Conservation (phyloP, 2,113 vertebrate genomes). For the Pluvianellus socialis region DNA sequence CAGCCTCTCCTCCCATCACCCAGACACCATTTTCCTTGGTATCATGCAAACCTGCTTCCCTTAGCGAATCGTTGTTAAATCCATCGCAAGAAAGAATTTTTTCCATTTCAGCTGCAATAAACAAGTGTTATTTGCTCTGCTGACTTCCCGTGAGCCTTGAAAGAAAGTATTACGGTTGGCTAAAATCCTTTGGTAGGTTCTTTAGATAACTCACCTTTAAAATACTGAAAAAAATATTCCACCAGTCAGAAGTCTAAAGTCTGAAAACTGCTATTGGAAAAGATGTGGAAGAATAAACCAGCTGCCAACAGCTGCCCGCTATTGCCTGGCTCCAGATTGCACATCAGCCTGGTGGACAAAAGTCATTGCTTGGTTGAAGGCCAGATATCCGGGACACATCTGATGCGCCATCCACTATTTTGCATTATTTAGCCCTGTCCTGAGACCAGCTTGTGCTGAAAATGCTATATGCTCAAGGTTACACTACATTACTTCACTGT, state of each 20-base stretch:
- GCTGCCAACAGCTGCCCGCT: background rate
- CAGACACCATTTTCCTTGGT: background rate
- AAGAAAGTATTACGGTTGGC: background rate
- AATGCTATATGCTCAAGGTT: no score
- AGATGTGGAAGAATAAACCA: background rate
- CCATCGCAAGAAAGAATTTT: background rate
- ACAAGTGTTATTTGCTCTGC: background rate
- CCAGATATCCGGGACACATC: fast-evolving
- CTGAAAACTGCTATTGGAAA: background rate
- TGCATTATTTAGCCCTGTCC: background rate
- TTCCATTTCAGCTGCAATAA: background rate
- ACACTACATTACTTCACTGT: background rate
- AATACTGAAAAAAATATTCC: background rate
- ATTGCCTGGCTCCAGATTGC: background rate
- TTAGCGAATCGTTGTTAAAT: background rate
- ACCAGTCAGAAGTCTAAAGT: background rate
- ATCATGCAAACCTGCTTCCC: background rate
- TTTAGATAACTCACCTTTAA: background rate
- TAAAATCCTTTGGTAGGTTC: background rate
- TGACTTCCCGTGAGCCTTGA: background rate
- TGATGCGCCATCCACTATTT: background rate
- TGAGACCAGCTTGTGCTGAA: background rate
- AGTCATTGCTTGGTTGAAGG: background rate
- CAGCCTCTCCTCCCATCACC: background rate
- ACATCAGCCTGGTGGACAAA: background rate